A percentile compares a stretch with the other conserved stretches of the same genome.
phyloP scores from a whole-genome alignment of 2,113 vertebrate species.

The Cnemophilus loriae region DNA sequence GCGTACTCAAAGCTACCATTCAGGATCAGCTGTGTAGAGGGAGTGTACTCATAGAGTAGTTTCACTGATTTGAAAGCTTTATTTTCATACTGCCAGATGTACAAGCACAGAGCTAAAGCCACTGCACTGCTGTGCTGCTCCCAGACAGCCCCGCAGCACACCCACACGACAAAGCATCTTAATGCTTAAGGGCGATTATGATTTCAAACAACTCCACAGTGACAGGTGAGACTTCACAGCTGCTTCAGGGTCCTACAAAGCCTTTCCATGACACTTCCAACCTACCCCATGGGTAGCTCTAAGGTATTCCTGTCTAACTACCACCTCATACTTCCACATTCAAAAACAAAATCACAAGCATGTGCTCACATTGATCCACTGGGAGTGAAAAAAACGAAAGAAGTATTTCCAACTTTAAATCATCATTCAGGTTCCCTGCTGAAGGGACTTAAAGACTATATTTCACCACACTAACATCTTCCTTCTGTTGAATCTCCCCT shows the following conservation, averaged over 20 bases:
- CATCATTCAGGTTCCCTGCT: not conserved
- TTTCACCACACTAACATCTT: not conserved
- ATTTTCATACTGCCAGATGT: not conserved
- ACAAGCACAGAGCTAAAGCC: not conserved
- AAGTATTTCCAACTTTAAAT: not conserved
- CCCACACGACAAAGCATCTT: not conserved
- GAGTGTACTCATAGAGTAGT: not conserved
- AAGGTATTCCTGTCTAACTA: not conserved
- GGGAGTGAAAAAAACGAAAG: rapidly evolving
- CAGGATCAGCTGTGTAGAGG: not conserved
- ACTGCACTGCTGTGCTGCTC: not conserved
- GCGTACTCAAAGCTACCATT: not conserved
- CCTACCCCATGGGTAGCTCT: not conserved
- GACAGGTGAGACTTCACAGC: not conserved
- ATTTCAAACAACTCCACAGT: not conserved
- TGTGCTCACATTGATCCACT: not conserved
- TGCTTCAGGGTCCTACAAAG: not conserved
- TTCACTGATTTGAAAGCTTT: not conserved
- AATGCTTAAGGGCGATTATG: not conserved
- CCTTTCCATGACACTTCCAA: not conserved
- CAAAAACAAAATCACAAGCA: not conserved
- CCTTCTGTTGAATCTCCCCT: not conserved
- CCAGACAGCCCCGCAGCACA: not conserved
- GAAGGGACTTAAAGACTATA: not conserved
- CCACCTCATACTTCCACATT: not conserved